These are phyloP conservation scores for Leptarthrus brevirostris DNA, from an alignment of 2,888 invertebrate genomes.

Conservation along the genomic window DNA sequence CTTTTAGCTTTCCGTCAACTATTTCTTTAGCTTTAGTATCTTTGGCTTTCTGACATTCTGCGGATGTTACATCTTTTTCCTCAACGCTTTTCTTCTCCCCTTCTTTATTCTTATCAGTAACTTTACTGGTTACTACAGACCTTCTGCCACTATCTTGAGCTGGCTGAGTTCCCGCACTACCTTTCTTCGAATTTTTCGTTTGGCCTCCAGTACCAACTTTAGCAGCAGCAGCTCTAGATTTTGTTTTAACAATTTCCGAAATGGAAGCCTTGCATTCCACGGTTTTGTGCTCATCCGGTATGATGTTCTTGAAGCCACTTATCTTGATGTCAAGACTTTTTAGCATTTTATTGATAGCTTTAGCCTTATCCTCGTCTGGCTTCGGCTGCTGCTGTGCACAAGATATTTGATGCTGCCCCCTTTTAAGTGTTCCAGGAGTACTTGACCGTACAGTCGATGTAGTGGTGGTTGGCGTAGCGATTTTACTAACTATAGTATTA, in stretches of 20 bases:
- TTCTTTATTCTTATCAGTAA: background rate
- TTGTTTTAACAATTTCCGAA: slow-evolving; percentile 67
- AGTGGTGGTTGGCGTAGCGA: background rate
- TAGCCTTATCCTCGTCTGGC: slow-evolving; percentile 61
- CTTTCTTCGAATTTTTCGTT: slow-evolving; percentile 56
- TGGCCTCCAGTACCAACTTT: slow-evolving; percentile 58
- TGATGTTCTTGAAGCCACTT: slow-evolving; percentile 63
- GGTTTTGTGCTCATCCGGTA: slow-evolving; percentile 63
- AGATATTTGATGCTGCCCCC: background rate
- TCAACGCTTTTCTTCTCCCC: background rate
- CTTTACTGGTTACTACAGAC: slow-evolving; percentile 29
- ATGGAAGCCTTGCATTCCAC: slow-evolving; percentile 66
- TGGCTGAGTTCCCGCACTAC: slow-evolving; percentile 52
- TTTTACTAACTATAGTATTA: background rate
- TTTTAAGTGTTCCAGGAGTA: background rate
- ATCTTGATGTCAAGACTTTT: slow-evolving; percentile 66
- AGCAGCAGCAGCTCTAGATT: slow-evolving; percentile 65
- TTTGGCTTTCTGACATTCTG: slow-evolving; percentile 13
- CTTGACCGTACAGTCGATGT: background rate
- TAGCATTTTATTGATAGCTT: slow-evolving; percentile 66
- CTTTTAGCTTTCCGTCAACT: slow-evolving; percentile 1
- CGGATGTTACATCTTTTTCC: background rate
- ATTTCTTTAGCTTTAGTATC: slow-evolving; percentile 7
- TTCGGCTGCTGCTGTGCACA: slow-evolving; percentile 16
- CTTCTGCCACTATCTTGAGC: background rate